A percentile compares a stretch with the other conserved stretches of the same genome.
These are phyloP conservation scores for Euschistus heros DNA, from an alignment of 1,140 invertebrate genomes.

Conservation along the genomic window DNA sequence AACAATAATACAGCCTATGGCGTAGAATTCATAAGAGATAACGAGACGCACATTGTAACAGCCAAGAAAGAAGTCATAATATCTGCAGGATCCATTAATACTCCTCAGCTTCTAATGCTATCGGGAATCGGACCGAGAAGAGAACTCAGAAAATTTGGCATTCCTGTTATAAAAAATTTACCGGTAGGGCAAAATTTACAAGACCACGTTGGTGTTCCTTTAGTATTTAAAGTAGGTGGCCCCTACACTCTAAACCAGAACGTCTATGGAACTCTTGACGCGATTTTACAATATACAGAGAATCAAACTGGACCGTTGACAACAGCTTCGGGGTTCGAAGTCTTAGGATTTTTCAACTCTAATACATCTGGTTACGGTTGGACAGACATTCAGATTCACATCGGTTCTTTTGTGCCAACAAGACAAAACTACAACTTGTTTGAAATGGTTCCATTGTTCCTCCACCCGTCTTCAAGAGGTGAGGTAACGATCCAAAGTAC, in stretches of 20 bases:
- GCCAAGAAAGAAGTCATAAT: constrained; percentile 59
- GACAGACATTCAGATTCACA: constrained; percentile 12
- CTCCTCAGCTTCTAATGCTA: constrained; percentile 71
- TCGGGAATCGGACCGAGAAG: constrained; percentile 70
- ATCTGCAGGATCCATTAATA: constrained; percentile 66
- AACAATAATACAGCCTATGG: constrained; percentile 57
- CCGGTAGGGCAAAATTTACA: constrained; percentile 60
- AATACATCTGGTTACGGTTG: not conserved
- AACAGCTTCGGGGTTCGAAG: not conserved
- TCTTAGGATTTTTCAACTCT: not conserved
- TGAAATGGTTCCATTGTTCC: not conserved
- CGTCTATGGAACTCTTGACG: not conserved
- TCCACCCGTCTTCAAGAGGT: constrained; percentile 6
- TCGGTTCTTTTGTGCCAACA: not conserved
- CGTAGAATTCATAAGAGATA: constrained; percentile 56
- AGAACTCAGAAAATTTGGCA: constrained; percentile 56
- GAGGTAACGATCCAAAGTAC: constrained; percentile 1
- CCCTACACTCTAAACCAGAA: constrained; percentile 18
- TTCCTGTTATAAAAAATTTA: constrained; percentile 53
- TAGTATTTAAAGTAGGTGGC: constrained; percentile 13
- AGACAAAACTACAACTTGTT: not conserved
- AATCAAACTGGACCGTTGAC: constrained; percentile 11
- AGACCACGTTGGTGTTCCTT: constrained; percentile 49
- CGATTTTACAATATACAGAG: constrained; percentile 7
- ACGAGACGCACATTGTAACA: constrained; percentile 42